Percentiles rank a stretch among this genome's conserved stretches.
Evolutionary conservation across 1,140 invertebrate species (phyloP).

Genomic region (Nasonia longicornis): DNA sequence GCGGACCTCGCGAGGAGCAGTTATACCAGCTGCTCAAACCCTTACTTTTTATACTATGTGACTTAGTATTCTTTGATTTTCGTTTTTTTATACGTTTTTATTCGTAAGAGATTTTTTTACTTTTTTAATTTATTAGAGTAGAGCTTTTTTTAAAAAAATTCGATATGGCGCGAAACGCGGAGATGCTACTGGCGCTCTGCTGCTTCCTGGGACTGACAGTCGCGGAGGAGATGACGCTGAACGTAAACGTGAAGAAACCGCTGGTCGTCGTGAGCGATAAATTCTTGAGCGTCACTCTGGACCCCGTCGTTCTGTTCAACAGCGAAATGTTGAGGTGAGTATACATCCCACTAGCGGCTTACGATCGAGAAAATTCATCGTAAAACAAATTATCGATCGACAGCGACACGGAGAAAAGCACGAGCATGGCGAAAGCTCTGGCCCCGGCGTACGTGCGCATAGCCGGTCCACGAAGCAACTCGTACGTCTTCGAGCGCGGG

Average conservation of each 20-base stretch:
- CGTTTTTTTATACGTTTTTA: neutral
- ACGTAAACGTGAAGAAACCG: constrained; percentile 63
- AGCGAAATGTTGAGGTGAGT: constrained; percentile 66
- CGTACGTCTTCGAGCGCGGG: constrained; percentile 65
- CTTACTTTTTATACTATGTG: neutral
- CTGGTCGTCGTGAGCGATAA: constrained; percentile 70
- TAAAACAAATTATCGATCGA: constrained; percentile 53
- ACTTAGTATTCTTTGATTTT: neutral
- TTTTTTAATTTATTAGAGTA: neutral
- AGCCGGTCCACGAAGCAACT: constrained; percentile 71
- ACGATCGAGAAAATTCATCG: neutral
- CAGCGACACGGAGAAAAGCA: constrained; percentile 50
- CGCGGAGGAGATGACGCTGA: constrained; percentile 56
- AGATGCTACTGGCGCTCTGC: neutral
- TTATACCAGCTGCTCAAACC: neutral
- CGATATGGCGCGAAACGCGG: constrained; percentile 10
- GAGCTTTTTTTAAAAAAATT: neutral
- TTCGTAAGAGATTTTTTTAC: neutral
- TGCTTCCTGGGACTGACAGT: constrained; percentile 11
- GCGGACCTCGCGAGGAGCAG: constrained; percentile 22
- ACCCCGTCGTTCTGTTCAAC: constrained; percentile 68
- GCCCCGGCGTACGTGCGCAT: constrained; percentile 74
- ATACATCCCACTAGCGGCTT: neutral
- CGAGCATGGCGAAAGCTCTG: constrained; percentile 72
- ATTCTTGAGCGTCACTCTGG: constrained; percentile 76